phyloP scores from a whole-genome alignment of 2,888 invertebrate species.

The Ophion obscuratus region DNA sequence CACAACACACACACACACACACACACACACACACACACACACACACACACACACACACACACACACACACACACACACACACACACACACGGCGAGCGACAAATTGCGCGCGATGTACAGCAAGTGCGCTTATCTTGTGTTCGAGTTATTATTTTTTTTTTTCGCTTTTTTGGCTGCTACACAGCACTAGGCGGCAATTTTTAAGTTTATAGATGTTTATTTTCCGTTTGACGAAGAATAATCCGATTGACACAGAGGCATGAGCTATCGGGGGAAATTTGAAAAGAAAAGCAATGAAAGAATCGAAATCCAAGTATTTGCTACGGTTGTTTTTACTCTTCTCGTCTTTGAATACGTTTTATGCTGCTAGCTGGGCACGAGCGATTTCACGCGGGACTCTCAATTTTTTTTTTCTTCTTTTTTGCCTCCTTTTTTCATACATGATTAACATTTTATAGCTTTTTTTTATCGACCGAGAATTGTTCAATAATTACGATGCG shows the following conservation, averaged over 20 bases:
- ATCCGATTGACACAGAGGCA: slow-evolving; percentile 50
- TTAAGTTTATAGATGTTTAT: slow-evolving; percentile 81
- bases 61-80: slow-evolving; percentile 30
- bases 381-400: slow-evolving; percentile 46
- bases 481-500: slow-evolving; percentile 13
- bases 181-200: slow-evolving; percentile 72
- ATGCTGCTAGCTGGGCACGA: slow-evolving; percentile 16
- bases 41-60: slow-evolving; percentile 33
- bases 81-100: slow-evolving; percentile 16
- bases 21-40: slow-evolving; percentile 29
- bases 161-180: slow-evolving; percentile 45
- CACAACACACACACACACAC: slow-evolving; percentile 27
- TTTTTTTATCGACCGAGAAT: slow-evolving; percentile 6
- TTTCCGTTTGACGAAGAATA: slow-evolving; percentile 71
- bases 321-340: slow-evolving; percentile 18
- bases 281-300: slow-evolving; percentile 18
- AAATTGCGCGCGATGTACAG: too few relatives aligned
- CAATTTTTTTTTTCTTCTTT: neutral
- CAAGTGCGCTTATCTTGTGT: neutral
- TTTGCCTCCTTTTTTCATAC: neutral
- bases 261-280: slow-evolving; percentile 26
- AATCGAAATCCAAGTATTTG: slow-evolving; percentile 41
- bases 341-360: slow-evolving; percentile 32
- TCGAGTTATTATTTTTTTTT: slow-evolving; percentile 27
- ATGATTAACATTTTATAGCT: neutral